These are phyloP conservation scores for Muntiacus reevesi DNA, from an alignment of 2,113 vertebrate species.

Conservation along the genomic window DNA sequence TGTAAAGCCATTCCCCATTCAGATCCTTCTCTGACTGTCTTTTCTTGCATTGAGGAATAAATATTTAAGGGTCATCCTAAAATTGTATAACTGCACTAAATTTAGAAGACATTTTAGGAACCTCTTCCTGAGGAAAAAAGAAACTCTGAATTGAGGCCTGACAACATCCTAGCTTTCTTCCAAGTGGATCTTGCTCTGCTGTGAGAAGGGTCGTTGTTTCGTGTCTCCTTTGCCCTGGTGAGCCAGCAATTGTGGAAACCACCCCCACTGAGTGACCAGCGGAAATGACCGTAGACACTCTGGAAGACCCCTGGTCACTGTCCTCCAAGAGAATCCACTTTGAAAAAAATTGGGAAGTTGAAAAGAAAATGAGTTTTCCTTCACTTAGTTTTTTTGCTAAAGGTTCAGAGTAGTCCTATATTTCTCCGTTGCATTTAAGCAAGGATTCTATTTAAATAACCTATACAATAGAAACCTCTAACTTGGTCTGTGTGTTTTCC, in stretches of 20 bases:
- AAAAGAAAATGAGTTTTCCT: background rate
- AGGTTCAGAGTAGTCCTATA: background rate
- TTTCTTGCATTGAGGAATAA: constrained; percentile 32
- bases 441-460: background rate
- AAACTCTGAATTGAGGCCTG: constrained; percentile 37
- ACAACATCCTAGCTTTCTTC: background rate
- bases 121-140: constrained; percentile 41
- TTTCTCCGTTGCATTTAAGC: background rate
- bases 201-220: background rate
- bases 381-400: background rate
- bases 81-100: constrained; percentile 18
- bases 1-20: constrained; percentile 14
- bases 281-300: background rate
- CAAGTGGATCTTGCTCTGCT: background rate
- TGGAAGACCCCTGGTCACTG: background rate
- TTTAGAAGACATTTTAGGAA: background rate
- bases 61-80: background rate
- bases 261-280: background rate
- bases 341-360: background rate
- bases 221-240: background rate
- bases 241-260: background rate
- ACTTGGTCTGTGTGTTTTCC: background rate
- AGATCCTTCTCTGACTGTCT: constrained; percentile 43
- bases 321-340: background rate
- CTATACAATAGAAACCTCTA: background rate